These are phyloP conservation scores for Haemorhous mexicanus DNA, from an alignment of 2,113 vertebrate species.

Conservation along the genomic window DNA sequence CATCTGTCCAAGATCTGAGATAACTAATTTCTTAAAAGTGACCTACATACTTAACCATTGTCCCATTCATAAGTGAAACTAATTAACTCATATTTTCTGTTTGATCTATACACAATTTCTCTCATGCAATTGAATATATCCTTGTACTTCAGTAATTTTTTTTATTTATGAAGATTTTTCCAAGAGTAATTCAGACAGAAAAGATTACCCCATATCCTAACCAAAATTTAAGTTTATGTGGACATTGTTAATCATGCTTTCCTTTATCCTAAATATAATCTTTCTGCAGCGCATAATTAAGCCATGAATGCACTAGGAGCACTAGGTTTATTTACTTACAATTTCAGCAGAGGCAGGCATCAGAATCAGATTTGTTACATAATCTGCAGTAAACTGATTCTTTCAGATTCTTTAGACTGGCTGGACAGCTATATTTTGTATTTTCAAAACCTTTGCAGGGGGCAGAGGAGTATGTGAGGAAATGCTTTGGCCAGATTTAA, in stretches of 20 bases:
- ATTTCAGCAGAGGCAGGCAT: not conserved
- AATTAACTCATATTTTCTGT: not conserved
- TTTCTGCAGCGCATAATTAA: not conserved
- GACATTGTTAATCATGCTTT: not conserved
- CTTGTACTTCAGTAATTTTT: not conserved
- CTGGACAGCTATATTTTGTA: not conserved
- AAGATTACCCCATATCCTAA: not conserved
- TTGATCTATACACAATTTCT: not conserved
- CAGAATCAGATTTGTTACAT: not conserved
- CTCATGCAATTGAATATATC: not conserved
- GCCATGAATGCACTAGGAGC: not conserved
- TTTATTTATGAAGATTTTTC: not conserved
- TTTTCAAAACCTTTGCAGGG: not conserved
- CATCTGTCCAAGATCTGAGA: not conserved
- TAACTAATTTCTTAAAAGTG: not conserved
- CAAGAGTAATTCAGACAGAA: not conserved
- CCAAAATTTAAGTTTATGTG: not conserved
- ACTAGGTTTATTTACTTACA: not conserved
- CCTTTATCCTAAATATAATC: not conserved
- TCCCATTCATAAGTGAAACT: not conserved
- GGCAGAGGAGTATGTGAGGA: not conserved
- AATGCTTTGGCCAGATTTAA: not conserved
- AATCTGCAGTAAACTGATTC: not conserved
- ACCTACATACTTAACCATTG: not conserved
- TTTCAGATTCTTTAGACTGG: not conserved